Conservation (phyloP, 2,888 invertebrate species). For the Balanococcus diminutus region DNA sequence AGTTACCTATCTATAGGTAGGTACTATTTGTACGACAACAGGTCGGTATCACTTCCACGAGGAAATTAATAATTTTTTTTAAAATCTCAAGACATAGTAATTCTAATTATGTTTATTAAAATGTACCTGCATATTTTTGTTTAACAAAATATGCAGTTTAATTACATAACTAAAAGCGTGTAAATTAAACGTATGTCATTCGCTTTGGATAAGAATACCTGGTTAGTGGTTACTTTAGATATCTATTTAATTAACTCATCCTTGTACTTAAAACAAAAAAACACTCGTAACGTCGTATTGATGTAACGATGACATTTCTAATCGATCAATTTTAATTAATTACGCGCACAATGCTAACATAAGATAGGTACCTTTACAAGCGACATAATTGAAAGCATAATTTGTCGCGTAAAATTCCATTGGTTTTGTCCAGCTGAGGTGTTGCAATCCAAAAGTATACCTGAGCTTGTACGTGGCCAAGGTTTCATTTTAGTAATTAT, state of each 20-base stretch:
- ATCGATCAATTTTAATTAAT: slow-evolving; percentile 33
- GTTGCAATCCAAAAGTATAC: background rate
- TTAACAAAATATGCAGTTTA: background rate
- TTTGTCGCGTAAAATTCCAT: slow-evolving; percentile 22
- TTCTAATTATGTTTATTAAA: no score
- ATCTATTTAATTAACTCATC: slow-evolving; percentile 20
- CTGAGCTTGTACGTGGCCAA: background rate
- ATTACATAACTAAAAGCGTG: background rate
- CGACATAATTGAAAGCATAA: background rate
- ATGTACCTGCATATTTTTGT: no score
- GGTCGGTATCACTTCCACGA: no score
- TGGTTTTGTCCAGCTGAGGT: slow-evolving; percentile 12
- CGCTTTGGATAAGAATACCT: background rate
- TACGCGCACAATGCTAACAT: background rate
- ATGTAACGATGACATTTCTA: background rate
- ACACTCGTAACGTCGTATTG: background rate
- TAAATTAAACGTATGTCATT: background rate
- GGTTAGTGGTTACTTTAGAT: background rate
- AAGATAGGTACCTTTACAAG: background rate
- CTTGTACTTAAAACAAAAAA: slow-evolving; percentile 27
- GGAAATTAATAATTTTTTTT: no score
- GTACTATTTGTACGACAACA: no score
- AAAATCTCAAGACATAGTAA: no score
- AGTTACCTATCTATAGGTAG: no score
- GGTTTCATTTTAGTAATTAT: background rate